These are phyloP conservation scores for Siniperca scherzeri DNA, from an alignment of 2,797 vertebrate species.

Conservation along the genomic window DNA sequence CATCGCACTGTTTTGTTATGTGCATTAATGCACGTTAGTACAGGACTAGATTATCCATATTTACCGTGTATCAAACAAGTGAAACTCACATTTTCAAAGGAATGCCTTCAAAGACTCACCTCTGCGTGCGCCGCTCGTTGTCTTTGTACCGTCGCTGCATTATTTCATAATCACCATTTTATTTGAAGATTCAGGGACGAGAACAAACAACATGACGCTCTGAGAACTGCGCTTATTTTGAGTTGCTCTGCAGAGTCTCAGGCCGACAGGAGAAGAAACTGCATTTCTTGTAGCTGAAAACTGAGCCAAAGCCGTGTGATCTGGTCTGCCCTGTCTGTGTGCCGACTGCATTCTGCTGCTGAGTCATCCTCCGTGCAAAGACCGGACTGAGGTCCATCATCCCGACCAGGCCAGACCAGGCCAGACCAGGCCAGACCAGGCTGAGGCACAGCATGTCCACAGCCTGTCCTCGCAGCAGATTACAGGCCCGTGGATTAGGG, in stretches of 20 bases:
- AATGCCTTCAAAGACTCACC: no score
- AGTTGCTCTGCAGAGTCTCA: background rate
- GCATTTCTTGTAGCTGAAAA: background rate
- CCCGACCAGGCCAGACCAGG: background rate
- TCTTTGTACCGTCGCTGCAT: background rate
- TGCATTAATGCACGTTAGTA: no score
- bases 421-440: background rate
- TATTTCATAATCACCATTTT: background rate
- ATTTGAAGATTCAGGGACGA: background rate
- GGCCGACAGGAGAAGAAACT: background rate
- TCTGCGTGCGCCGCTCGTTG: no score
- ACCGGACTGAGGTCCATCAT: conserved; percentile 8
- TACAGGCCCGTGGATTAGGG: conserved; percentile 64
- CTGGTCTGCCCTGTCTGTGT: background rate
- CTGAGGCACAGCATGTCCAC: conserved; percentile 11
- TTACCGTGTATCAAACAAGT: no score
- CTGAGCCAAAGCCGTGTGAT: background rate
- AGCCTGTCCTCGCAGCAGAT: conserved; percentile 63
- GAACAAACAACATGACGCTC: background rate
- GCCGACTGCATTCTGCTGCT: conserved; percentile 18
- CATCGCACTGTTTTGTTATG: no score
- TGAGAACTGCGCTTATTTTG: background rate
- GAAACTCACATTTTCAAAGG: no score
- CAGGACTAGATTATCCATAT: no score
- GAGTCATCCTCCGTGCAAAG: conserved; percentile 37